Base-by-base conservation (phyloP, 2,113 vertebrate species). In the Aleadryas rufinucha region DNA sequence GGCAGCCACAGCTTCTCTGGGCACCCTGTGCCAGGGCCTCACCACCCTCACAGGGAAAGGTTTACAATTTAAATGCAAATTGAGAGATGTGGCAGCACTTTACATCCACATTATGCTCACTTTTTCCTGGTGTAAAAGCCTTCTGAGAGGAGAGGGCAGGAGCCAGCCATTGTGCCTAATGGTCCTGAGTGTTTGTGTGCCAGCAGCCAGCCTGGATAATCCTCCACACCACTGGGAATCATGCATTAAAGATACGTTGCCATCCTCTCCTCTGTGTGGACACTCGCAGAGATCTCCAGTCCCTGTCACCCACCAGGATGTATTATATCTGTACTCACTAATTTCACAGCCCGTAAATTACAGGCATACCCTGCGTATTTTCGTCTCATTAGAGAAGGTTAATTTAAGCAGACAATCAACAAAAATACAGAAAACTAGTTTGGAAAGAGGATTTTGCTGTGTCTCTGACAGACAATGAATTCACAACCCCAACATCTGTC, bases 341-440 rank as follows among this genome's bases (percentile, higher is more conserved):
- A 98, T 98, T 98, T 98, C 95, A 97, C 95, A 97, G 96, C 69
- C 96, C 5, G 85, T 97, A 98, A 98, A 98, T 97, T 97, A 96
- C 95, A 97, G 93, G 94, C 94, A 91, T 91, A 96, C 77, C 82
- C 93, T 91, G 75, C 1, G 13, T 93, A 94, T 95, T 96, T 97
- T 77, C 68, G 11, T 97, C 97, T 97, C 97, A 98, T 98, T 97
- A 98, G 91, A 92, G 91, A 96, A 98, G 97, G 97, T 98, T 98
- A 98, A 98, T 98, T 98, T 97, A 97, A 97, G 95, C 87, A 97
- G 96, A 97, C 89, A 97, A 96, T 96, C 97, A 97, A 98, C 96
- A 97, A 97, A 98, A 97, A 98, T 93, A 97, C 33, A 84, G 97
- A 96, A 95, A 93, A 71, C 66, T 63, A 89, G 45, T 92, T 92